Evolutionary conservation across 1,140 invertebrate species (phyloP).

Genomic region (Heliconius melpomene): DNA sequence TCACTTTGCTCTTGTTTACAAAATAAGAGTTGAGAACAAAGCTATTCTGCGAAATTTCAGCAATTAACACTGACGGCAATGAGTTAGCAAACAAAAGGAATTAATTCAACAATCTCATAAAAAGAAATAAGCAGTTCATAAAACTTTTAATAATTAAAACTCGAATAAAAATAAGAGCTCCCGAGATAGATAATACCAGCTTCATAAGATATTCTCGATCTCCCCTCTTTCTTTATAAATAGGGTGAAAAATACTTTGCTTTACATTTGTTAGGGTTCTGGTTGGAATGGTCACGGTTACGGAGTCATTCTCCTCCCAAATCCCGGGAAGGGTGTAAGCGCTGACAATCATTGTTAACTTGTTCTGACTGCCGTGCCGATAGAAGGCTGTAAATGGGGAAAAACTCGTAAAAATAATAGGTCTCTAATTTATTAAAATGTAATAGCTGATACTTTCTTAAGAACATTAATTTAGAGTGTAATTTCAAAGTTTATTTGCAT

Average conservation of each 20-base stretch:
- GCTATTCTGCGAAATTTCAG: slow-evolving; percentile 46
- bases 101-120: slow-evolving; percentile 78
- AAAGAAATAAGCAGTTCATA: slow-evolving; percentile 79
- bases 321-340: slow-evolving; percentile 64
- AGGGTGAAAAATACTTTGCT: slow-evolving; percentile 28
- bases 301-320: slow-evolving; percentile 51
- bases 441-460: slow-evolving; percentile 1
- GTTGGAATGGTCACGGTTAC: slow-evolving; percentile 46
- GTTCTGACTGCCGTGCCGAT: slow-evolving; percentile 55
- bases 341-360: slow-evolving; percentile 74
- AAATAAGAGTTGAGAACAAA: slow-evolving; percentile 33
- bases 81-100: slow-evolving; percentile 75
- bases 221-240: slow-evolving; percentile 34
- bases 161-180: slow-evolving; percentile 73
- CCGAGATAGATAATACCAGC: slow-evolving; percentile 49
- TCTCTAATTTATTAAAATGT: slow-evolving; percentile 15
- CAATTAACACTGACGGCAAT: slow-evolving; percentile 56
- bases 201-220: slow-evolving; percentile 39
- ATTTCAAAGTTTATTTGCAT: too few relatives aligned
- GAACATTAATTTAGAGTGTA: not conserved
- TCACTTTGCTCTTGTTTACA: slow-evolving; percentile 32
- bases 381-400: slow-evolving; percentile 63
- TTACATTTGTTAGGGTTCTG: slow-evolving; percentile 48
- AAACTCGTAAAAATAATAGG: slow-evolving; percentile 57
- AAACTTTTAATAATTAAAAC: slow-evolving; percentile 80